Conservation (phyloP, 2,888 invertebrate species). For the Sarcophaga variegata region DNA sequence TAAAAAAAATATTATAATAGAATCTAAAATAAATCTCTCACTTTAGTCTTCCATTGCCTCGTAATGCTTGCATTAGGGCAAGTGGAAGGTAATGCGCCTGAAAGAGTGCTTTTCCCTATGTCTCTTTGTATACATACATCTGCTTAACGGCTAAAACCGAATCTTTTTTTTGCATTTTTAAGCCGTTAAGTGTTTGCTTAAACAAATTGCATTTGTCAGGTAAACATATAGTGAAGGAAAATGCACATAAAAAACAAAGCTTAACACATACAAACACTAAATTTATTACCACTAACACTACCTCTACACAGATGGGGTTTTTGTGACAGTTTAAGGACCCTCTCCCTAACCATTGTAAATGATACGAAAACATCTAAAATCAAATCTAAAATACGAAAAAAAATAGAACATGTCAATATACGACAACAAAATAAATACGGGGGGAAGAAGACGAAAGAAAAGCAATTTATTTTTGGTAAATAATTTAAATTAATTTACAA, state of each 20-base stretch:
- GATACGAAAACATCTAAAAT: neutral
- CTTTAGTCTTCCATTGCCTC: too few relatives aligned
- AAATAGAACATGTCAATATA: neutral
- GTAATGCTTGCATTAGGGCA: too few relatives aligned
- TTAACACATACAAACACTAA: neutral
- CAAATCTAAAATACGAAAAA: neutral
- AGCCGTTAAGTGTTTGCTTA: conserved; percentile 68
- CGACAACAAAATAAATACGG: conserved; percentile 55
- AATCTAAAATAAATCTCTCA: too few relatives aligned
- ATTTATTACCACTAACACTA: neutral
- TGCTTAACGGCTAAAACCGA: conserved; percentile 58
- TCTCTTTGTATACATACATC: conserved; percentile 25
- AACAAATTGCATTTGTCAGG: conserved; percentile 68
- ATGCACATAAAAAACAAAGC: neutral
- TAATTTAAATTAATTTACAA: conserved; percentile 57
- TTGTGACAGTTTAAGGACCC: neutral
- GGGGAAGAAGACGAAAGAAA: conserved; percentile 12
- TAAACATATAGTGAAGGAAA: conserved; percentile 36
- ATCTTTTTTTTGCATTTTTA: conserved; percentile 64
- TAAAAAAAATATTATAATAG: too few relatives aligned
- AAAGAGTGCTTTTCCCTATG: conserved; percentile 30
- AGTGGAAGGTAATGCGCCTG: neutral
- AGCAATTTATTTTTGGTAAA: conserved; percentile 59
- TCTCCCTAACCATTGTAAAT: conserved; percentile 1
- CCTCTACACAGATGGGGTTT: neutral